Evolutionary conservation across 2,797 vertebrate species (phyloP), one percentile per base, ranked within the genome.

Genomic region (Hafferia zeledoni): DNA sequence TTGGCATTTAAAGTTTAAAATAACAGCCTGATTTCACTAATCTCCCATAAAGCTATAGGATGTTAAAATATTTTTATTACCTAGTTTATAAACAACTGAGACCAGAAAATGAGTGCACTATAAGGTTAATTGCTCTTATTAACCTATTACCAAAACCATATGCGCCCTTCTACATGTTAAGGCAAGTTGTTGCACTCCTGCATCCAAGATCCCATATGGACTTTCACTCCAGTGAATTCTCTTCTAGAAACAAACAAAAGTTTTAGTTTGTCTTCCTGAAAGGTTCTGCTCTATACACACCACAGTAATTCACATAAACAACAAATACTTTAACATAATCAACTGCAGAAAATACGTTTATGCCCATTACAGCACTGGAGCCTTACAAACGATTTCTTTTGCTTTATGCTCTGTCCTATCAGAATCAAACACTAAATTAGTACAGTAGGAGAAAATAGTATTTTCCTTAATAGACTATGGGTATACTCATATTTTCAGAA

Each of bases 91-190:
- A 96, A 96, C 91, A 96, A 96, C 77, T 44, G 90, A 95, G 86
- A 65, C 69, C 74, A 94, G 87, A 89, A 94, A 91, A 85, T 70
- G 89, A 89, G 89, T 91, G 89, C 68, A 71, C 84, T 64, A 69
- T 10, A 56, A 94, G 95, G 95, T 96, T 96, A 96, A 96, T 93
- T 96, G 89, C 94, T 89, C 87, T 94, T 83, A 93, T 92, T 96
- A 95, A 90, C 68, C 84, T 76, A 46, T 94, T 96, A 94, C 89
- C 72, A 60, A 95, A 96, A 91, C 96, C 95, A 96, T 87, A 96
- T 94, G 94, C 82, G 80, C 60, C 70, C 78, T 70, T 28, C 68
- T 49, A 49, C 44, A 22, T 5, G 16, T 35, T 69, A 55, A 69
- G 89, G 55, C n/a, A 3, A 81, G 46, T 13, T 2, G 1, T 17